phyloP scores from a whole-genome alignment of 2,888 invertebrate species.

The Adelphocoris suturalis region DNA sequence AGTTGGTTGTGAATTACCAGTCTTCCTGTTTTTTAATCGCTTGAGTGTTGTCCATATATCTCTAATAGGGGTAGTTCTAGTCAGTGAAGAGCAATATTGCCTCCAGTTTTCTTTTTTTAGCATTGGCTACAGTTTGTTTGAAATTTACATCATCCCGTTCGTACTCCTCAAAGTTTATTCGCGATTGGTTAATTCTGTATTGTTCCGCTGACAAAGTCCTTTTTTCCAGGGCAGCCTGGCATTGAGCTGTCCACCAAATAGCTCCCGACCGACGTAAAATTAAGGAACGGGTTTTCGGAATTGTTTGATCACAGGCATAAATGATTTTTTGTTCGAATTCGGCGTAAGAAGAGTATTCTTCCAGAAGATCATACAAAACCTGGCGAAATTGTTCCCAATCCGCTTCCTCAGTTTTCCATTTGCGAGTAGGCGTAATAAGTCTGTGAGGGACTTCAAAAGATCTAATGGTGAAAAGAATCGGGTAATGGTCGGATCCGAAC shows the following conservation, averaged over 20 bases:
- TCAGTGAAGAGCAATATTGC: not conserved
- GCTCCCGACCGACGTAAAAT: not conserved
- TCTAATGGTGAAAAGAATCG: not conserved
- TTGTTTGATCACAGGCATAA: not conserved
- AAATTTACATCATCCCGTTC: not conserved
- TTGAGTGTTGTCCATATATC: not conserved
- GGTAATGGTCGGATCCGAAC: not conserved
- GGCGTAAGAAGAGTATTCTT: not conserved
- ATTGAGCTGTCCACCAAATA: conserved; percentile 13
- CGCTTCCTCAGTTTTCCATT: conserved; percentile 38
- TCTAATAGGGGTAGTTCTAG: not conserved
- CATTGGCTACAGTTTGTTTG: not conserved
- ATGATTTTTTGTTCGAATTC: not conserved
- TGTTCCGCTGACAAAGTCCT: not conserved
- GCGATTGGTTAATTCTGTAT: not conserved
- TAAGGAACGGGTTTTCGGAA: not conserved
- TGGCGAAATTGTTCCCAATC: not conserved
- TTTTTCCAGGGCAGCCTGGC: not conserved
- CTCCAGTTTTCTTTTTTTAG: not conserved
- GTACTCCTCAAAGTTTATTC: not conserved
- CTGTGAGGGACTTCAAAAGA: not conserved
- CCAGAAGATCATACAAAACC: not conserved
- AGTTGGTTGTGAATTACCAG: not conserved
- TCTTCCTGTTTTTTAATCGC: not conserved
- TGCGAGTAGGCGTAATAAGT: conserved; percentile 2